Evolutionary conservation across 2,888 invertebrate genomes (phyloP).

Genomic region (Syrista parreyssii): DNA sequence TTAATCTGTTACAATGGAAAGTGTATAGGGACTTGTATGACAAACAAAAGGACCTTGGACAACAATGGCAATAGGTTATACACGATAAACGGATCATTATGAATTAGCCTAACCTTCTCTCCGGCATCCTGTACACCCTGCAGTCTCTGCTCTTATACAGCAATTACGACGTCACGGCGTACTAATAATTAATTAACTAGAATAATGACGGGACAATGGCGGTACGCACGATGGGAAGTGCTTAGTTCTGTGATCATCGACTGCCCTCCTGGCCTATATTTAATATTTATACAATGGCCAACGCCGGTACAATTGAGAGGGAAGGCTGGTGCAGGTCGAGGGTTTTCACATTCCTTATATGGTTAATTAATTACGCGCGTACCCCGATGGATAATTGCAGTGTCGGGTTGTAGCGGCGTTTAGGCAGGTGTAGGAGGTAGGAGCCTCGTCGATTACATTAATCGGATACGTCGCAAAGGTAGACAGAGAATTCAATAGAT

Average conservation of each 20-base stretch:
- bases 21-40: not conserved
- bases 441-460: not conserved
- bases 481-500: not conserved
- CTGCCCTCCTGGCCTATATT: constrained; percentile 62
- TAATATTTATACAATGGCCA: constrained; percentile 46
- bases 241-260: constrained; percentile 54
- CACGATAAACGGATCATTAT: constrained; percentile 48
- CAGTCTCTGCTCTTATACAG: constrained; percentile 54
- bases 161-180: constrained; percentile 59
- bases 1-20: not conserved
- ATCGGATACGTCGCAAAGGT: not conserved
- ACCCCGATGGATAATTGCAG: not conserved
- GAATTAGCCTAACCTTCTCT: constrained; percentile 57
- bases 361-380: not conserved
- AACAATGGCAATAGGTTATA: constrained; percentile 51
- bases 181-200: constrained; percentile 63
- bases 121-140: constrained; percentile 60
- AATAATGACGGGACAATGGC: constrained; percentile 62
- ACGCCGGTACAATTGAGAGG: not conserved
- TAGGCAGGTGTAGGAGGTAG: not conserved
- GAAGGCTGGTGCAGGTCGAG: not conserved
- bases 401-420: not conserved
- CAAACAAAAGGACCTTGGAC: constrained; percentile 52
- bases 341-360: not conserved
- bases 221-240: constrained; percentile 55